These are phyloP conservation scores for Coccyzus lansbergi DNA, from an alignment of 2,797 vertebrate genomes.

Conservation along the genomic window DNA sequence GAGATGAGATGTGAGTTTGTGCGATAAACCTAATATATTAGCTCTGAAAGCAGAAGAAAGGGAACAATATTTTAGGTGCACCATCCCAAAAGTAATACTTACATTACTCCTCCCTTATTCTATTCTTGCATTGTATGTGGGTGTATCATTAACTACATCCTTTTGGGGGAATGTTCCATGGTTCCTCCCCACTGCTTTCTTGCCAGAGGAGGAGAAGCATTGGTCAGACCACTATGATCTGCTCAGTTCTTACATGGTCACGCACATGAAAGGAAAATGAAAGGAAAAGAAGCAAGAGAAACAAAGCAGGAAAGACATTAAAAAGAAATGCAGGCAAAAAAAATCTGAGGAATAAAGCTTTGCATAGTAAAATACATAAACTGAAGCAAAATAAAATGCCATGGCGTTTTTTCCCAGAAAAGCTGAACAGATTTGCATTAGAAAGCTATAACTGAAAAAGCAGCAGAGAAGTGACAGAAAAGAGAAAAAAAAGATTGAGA, in stretches of 20 bases:
- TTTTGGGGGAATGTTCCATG: conserved; percentile 40
- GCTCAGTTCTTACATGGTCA: conserved; percentile 57
- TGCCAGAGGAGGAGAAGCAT: conserved; percentile 60
- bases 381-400: conserved; percentile 42
- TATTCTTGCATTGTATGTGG: conserved; percentile 56
- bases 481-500: background rate
- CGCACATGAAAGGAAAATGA: conserved; percentile 43
- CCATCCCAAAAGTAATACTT: conserved; percentile 58
- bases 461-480: background rate
- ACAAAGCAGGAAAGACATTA: conserved; percentile 60
- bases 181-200: conserved; percentile 60
- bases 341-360: conserved; percentile 12
- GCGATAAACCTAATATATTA: background rate
- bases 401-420: conserved; percentile 1
- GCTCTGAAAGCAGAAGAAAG: background rate
- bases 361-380: conserved; percentile 17
- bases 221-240: conserved; percentile 60
- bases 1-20: background rate
- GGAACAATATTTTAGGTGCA: conserved; percentile 8
- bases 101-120: conserved; percentile 60
- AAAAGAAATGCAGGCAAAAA: conserved; percentile 42
- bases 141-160: conserved; percentile 66
- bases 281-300: conserved; percentile 50
- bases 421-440: background rate
- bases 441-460: conserved; percentile 26